Evolutionary conservation across 2,797 vertebrate genomes (phyloP).

Genomic region (Lagothrix lagotricha): DNA sequence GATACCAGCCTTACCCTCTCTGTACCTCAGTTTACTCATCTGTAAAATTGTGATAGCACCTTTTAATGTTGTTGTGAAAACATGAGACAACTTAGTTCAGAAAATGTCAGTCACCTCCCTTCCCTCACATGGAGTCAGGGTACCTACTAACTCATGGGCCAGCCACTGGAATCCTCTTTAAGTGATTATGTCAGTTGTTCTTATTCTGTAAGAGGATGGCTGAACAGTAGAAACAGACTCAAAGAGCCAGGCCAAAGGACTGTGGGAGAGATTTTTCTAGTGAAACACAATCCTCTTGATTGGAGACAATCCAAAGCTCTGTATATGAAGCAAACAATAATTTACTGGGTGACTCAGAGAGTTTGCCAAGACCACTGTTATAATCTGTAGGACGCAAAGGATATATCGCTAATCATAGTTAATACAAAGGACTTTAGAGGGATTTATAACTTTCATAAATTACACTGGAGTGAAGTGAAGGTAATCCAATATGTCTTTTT

Average conservation of each 20-base stretch:
- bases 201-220: neutral
- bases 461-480: neutral
- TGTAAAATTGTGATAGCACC: neutral
- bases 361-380: neutral
- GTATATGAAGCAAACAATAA: neutral
- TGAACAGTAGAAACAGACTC: neutral
- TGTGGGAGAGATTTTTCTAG: neutral
- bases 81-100: neutral
- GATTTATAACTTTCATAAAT: slow-evolving; percentile 14
- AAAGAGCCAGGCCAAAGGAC: neutral
- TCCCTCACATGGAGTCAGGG: neutral
- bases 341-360: neutral
- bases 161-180: neutral
- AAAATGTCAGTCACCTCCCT: neutral
- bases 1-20: neutral
- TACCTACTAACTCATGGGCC: neutral
- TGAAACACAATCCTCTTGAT: neutral
- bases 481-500: neutral
- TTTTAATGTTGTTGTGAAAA: neutral
- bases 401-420: neutral
- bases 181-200: neutral
- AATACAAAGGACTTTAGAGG: slow-evolving; percentile 23
- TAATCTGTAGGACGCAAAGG: neutral
- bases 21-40: neutral
- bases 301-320: neutral